Evolutionary conservation across 2,797 vertebrate species (phyloP), one percentile per base, ranked within the genome.

Genomic region (Taenioides sp.): DNA sequence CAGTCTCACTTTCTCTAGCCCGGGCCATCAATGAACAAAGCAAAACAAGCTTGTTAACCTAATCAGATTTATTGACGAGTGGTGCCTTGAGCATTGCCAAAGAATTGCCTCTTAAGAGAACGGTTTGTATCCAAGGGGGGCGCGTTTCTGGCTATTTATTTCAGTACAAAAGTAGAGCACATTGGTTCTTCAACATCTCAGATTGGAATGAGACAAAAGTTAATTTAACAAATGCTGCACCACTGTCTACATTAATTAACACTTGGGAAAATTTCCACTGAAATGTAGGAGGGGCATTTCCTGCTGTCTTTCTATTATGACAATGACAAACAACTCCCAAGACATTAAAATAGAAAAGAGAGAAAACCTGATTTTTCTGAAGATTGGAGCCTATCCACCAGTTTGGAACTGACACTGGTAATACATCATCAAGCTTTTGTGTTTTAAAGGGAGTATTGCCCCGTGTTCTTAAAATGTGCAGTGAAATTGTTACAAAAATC

Each of bases 11-110:
- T 66, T 52, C 65, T 34, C 65, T 12, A 18, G 27, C 65, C n/a
- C 17, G 4, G 77, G 76, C 59, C 58, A 27, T 88, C 82, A 82
- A 70, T 85, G 83, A 75, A 81, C 76, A 82, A 84, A 83, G 76
- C 82, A 89, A 86, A 86, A 84, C 88, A 87, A 85, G 83, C 85
- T 89, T 90, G 91, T 92, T 91, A 87, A 80, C 81, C 82, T 85
- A 87, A 89, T 89, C 81, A 85, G 74, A 89, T 84, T 74, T 89
- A 92, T 92, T 85, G 88, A 90, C 73, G 75, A 78, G 76, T 61
- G 54, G 71, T 57, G 80, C 80, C 76, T 79, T 10, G 23, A 83
- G 80, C 78, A 52, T 75, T 71, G 80, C 65, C 70, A 82, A 67
- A 79, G 74, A 75, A 75, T 75, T 62, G 80, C 82, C 69, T 84